Evolutionary conservation across 1,140 invertebrate genomes (phyloP).

Genomic region (Drosophila nigrodunni): DNA sequence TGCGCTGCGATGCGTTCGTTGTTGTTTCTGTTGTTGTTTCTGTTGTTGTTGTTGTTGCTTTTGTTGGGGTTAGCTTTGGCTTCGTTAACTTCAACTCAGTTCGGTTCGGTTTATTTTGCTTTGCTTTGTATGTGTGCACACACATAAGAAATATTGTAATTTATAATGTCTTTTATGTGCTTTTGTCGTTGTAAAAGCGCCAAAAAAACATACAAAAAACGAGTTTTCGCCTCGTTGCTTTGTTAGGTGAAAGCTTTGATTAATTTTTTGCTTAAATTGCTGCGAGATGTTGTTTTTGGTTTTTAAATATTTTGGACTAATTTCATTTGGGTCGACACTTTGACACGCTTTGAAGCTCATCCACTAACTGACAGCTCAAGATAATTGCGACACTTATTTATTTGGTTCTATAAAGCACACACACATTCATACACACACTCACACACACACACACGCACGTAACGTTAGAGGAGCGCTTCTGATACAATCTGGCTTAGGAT

Average conservation of each 20-base stretch:
- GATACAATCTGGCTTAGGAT: conserved; percentile 44
- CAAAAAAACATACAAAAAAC: conserved; percentile 53
- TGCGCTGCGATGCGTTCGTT: conserved; percentile 62
- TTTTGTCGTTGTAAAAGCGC: conserved; percentile 46
- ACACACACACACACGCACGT: conserved; percentile 17
- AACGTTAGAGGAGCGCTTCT: conserved; percentile 17
- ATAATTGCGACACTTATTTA: conserved; percentile 70
- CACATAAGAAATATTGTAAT: conserved; percentile 64
- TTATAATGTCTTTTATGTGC: conserved; percentile 75
- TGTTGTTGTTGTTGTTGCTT: conserved; percentile 20
- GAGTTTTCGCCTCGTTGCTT: conserved; percentile 52
- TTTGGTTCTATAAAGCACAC: conserved; percentile 41
- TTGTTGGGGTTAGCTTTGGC: conserved; percentile 37
- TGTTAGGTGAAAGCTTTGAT: conserved; percentile 72
- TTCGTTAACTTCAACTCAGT: conserved; percentile 25
- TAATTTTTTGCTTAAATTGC: conserved; percentile 56
- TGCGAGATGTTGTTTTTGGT: conserved; percentile 20
- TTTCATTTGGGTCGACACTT: conserved; percentile 69
- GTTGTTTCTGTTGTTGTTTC: conserved; percentile 7
- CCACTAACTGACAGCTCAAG: conserved; percentile 57
- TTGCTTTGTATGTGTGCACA: conserved; percentile 8
- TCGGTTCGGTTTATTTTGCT: conserved; percentile 31
- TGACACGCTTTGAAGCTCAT: conserved; percentile 54
- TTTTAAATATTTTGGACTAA: conserved; percentile 25
- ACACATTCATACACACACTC: not conserved